Base-by-base conservation (phyloP, 1,140 invertebrate genomes). In the Drosophila paulistorum region DNA sequence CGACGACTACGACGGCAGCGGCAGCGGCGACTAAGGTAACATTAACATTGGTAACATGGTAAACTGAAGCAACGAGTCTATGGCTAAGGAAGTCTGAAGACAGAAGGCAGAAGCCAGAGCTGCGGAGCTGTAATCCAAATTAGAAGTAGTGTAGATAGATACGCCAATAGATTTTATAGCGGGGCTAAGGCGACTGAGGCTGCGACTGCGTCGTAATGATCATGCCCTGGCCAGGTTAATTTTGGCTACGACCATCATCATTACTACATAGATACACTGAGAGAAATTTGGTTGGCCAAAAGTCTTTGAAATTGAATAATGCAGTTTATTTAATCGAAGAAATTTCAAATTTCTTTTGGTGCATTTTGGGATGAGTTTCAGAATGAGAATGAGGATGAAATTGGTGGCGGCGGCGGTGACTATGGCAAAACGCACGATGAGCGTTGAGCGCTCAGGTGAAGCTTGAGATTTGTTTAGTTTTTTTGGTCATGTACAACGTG, bases 61-160 rank as follows among this genome's bases (percentile, higher is more conserved):
- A 73, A 75, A 60, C 78, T 59, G 26, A 55, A 67, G 42, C 70
- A 37, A 37, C n/a, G 10, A 2, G 20, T n/a, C 35, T 30, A 30
- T 30, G 30, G 30, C 30, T 7, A 30, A 13, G 10, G n/a, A n/a
- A 11, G 23, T 5, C 14, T 1, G 37, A 30, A 14, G 17, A 37
- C 35, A 37, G 35, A 20, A 51, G 45, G 45, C 45, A 51, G 26
- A 23, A 7, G 13, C n/a, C n/a, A n/a, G 54, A 41, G 71, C 9
- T 37, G 35, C 45, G 65, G 55, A 48, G 41, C 42, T 64, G 54
- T 71, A 75, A 72, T 60, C 84, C 77, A 89, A 89, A 89, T 89
- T 89, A 89, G 84, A 89, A 89, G 84, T 84, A 90, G 84, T 89
- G 85, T 90, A 89, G 85, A 89, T 89, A 89, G 84, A 89, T 89